phyloP scores from a whole-genome alignment of 1,140 invertebrate species.

The Pinna nobilis region DNA sequence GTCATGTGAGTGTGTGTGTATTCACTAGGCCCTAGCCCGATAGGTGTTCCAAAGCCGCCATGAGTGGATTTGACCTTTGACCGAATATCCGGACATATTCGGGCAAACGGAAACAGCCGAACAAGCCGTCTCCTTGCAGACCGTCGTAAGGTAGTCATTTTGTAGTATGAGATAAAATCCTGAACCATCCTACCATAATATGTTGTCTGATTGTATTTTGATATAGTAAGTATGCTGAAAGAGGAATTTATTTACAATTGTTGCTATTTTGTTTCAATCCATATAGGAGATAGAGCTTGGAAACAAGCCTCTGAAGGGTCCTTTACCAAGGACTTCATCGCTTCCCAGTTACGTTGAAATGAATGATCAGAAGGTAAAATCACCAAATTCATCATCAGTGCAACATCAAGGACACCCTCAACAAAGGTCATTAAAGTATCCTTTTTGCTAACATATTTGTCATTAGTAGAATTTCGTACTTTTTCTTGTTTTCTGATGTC shows the following conservation, averaged over 20 bases:
- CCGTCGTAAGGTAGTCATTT: constrained; percentile 62
- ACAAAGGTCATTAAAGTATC: constrained; percentile 54
- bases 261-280: constrained; percentile 47
- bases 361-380: constrained; percentile 63
- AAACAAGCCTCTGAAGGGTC: constrained; percentile 65
- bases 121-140: constrained; percentile 64
- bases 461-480: background rate
- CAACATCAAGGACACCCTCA: constrained; percentile 54
- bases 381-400: constrained; percentile 55
- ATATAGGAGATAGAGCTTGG: constrained; percentile 67
- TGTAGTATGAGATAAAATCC: constrained; percentile 46
- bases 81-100: background rate
- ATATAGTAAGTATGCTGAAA: constrained; percentile 47
- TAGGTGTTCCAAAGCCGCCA: no score
- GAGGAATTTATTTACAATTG: constrained; percentile 33
- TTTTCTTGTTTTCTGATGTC: background rate
- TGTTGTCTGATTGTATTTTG: background rate
- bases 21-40: background rate
- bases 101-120: constrained; percentile 51
- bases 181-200: constrained; percentile 27
- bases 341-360: constrained; percentile 65
- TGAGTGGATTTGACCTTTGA: constrained; percentile 21
- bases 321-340: constrained; percentile 58
- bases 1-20: background rate
- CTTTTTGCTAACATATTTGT: constrained; percentile 23